Conservation (phyloP, 2,888 invertebrate species). For the Noctua janthe region DNA sequence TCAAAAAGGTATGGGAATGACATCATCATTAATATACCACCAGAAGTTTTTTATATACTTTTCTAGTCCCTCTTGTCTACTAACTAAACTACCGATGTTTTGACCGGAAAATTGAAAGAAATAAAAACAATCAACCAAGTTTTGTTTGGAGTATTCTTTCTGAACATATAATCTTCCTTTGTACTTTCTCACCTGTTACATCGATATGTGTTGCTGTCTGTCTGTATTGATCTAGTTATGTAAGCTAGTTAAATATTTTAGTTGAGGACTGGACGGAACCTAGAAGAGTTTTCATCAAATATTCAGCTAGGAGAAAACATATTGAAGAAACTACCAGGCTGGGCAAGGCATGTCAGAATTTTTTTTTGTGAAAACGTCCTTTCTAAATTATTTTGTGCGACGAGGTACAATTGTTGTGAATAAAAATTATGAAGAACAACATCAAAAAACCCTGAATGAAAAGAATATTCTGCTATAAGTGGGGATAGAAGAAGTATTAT, state of each 20-base stretch:
- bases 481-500: neutral
- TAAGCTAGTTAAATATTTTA: conserved; percentile 37
- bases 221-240: conserved; percentile 58
- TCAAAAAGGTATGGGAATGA: too few relatives aligned
- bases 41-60: too few relatives aligned
- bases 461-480: neutral
- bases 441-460: neutral
- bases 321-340: neutral
- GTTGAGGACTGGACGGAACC: neutral
- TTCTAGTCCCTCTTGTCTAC: too few relatives aligned
- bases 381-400: neutral
- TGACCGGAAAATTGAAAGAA: too few relatives aligned
- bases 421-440: neutral
- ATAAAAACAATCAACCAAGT: too few relatives aligned
- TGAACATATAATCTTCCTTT: neutral
- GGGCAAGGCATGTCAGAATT: too few relatives aligned
- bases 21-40: too few relatives aligned
- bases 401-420: neutral
- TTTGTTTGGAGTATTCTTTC: conserved; percentile 27
- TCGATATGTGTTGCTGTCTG: conserved; percentile 61
- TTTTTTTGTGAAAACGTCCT: neutral
- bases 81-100: too few relatives aligned
- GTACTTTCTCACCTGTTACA: conserved; percentile 54
- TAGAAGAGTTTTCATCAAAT: neutral
- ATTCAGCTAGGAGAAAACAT: neutral